Evolutionary conservation across 2,113 vertebrate genomes (phyloP), one percentile per base, ranked within the genome.

Genomic region (Reinhardtius hippoglossoides): DNA sequence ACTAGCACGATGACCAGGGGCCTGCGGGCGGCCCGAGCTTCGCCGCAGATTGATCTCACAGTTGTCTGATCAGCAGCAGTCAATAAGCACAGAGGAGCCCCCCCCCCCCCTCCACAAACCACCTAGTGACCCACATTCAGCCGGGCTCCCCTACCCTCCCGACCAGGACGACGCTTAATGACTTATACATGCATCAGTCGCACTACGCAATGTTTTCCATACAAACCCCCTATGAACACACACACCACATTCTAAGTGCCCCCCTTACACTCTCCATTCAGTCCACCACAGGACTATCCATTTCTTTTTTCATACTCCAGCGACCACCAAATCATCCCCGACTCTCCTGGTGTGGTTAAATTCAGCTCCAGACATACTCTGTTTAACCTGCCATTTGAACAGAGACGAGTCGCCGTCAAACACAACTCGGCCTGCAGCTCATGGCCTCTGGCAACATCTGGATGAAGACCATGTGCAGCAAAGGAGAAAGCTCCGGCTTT

Each of bases 181-280:
- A 85, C 89, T 88, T 90, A 62, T 80, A 79, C 83, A 88, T 74
- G 73, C 65, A 85, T 91, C 71, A 81, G 80, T 79, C 21, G 77
- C 71, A 83, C 66, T 80, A 77, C 74, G 85, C 82, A 90, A 82
- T 82, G 74, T 87, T 92, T 92, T 91, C 87, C 91, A 90, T 85
- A 59, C 82, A 76, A 68, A 80, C 80, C 68, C 66, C 59, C 64
- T 37, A 82, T 20, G 60, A 57, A 59, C 14, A 48, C 69, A 61
- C 87, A 42, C 69, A 57, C 87, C 82, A 82, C 78, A 88, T 71
- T 74, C 76, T 65, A 54, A 68, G 35, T 44, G 26, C 58, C 76
- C 85, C 26, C 3, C 26, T 31, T 31, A 21, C 26, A 35, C 31
- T 18, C 20, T 20, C 23, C 9, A 1, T 75, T 62, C 48, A 54